These are phyloP conservation scores for Dione vanillae DNA, from an alignment of 2,888 invertebrate species.

Conservation along the genomic window DNA sequence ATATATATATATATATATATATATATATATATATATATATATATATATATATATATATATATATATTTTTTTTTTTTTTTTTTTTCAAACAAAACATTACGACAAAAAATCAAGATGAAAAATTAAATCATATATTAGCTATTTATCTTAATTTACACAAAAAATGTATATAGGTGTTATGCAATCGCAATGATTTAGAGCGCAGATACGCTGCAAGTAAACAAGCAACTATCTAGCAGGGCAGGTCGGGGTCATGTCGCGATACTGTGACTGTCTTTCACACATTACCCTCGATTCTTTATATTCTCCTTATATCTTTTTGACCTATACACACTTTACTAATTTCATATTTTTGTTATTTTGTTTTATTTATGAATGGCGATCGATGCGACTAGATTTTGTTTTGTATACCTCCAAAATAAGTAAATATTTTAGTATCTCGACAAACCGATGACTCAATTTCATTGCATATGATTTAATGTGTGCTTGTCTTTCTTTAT, in stretches of 20 bases:
- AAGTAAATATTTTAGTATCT: no score
- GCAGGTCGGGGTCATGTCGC: constrained; percentile 40
- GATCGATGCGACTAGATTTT: background rate
- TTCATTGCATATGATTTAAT: no score
- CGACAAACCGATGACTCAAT: no score
- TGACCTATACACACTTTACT: constrained; percentile 15
- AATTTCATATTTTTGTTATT: background rate
- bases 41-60: no score
- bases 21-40: no score
- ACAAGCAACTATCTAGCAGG: constrained; percentile 37
- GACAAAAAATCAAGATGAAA: no score
- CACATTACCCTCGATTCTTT: constrained; percentile 41
- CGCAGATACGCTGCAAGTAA: constrained; percentile 40
- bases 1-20: no score
- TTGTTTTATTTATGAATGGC: background rate
- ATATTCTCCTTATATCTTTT: constrained; percentile 6
- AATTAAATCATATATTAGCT: no score
- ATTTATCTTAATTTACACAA: background rate
- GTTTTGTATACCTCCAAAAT: no score
- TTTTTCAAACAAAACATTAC: no score
- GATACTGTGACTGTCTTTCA: constrained; percentile 35
- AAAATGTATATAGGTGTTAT: constrained; percentile 14
- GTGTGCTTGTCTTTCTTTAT: no score
- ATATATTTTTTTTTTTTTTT: no score
- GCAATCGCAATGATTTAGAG: constrained; percentile 30